phyloP scores from a whole-genome alignment of 1,140 invertebrate genomes.

The Cotesia chilonis region DNA sequence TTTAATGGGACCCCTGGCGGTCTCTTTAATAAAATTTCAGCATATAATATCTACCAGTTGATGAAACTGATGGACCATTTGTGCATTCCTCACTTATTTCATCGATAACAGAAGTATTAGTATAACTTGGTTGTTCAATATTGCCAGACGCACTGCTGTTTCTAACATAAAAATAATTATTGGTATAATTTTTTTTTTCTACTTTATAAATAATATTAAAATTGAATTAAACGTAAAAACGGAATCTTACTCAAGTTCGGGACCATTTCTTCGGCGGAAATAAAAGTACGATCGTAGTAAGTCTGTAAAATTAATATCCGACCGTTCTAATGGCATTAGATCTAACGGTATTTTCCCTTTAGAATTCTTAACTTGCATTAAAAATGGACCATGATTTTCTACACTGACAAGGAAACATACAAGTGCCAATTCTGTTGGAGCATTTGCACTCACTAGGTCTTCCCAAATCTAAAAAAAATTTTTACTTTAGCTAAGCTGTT shows the following conservation, averaged over 20 bases:
- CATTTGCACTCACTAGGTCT: slow-evolving; percentile 53
- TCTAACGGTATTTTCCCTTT: slow-evolving; percentile 74
- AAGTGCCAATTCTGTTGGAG: slow-evolving; percentile 56
- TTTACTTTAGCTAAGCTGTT: too few species aligned
- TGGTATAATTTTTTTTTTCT: background rate
- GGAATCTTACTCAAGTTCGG: slow-evolving; percentile 40
- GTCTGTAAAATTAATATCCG: slow-evolving; percentile 51
- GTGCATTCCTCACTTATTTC: slow-evolving; percentile 12
- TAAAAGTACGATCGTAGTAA: slow-evolving; percentile 54
- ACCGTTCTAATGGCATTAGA: slow-evolving; percentile 58
- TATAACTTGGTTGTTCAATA: background rate
- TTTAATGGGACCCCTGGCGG: too few species aligned
- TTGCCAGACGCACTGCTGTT: background rate
- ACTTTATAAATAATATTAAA: background rate
- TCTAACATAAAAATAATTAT: slow-evolving; percentile 33
- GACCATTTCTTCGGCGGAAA: slow-evolving; percentile 45
- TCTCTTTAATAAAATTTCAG: background rate
- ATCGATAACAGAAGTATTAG: background rate
- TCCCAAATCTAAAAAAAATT: slow-evolving; percentile 62
- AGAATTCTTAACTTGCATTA: slow-evolving; percentile 70
- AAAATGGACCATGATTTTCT: slow-evolving; percentile 50
- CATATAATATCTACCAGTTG: slow-evolving; percentile 9
- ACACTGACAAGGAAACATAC: slow-evolving; percentile 57
- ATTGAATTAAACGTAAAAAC: slow-evolving; percentile 7
- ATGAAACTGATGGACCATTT: slow-evolving; percentile 3